Evolutionary conservation across 2,797 vertebrate genomes (phyloP), one percentile per base, ranked within the genome.

Genomic region (Anisognathus igniventris): DNA sequence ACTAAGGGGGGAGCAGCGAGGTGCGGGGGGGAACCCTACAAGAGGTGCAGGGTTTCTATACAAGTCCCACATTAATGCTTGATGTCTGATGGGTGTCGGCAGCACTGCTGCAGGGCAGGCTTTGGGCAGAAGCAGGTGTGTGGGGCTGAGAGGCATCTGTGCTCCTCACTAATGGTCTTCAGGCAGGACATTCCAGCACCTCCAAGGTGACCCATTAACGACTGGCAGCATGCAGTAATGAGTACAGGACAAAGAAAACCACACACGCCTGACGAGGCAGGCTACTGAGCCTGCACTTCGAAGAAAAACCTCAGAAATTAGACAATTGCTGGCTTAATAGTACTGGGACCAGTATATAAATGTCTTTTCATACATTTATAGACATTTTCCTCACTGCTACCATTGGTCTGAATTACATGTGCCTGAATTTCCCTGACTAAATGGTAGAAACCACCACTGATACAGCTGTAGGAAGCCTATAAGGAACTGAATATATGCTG

Each of bases 101-200:
- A 92, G 72, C 23, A 10, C 23, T 22, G 71, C 80, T 68, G 48
- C 73, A n/a, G 84, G 91, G 78, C 61, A 66, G 44, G n/a, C 77
- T 88, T 50, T 1, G 3, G 91, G 64, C 65, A 91, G 27, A 16
- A 88, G 84, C 61, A 93, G 92, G 77, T 92, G 79, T 4, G 1
- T 10, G 48, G 12, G 30, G 64, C 48, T 4, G 5, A 70, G 27
- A 81, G 56, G 31, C 18, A 25, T 9, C 48, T 50, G 37, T 72
- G 87, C 64, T 73, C 65, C 86, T 62, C 27, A 0, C 45, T 89
- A 77, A 93, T 61, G 70, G 70, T 76, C 78, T 82, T 71, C 71
- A 79, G 62, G 56, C 65, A 91, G 91, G 86, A 82, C 95, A 88
- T 70, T 57, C 68, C 88, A 86, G 33, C 74, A 90, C 72, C 77